Evolutionary conservation across 2,888 invertebrate genomes (phyloP), one percentile per base, ranked within the genome.

Genomic region (Siphonodentalium dalli): DNA sequence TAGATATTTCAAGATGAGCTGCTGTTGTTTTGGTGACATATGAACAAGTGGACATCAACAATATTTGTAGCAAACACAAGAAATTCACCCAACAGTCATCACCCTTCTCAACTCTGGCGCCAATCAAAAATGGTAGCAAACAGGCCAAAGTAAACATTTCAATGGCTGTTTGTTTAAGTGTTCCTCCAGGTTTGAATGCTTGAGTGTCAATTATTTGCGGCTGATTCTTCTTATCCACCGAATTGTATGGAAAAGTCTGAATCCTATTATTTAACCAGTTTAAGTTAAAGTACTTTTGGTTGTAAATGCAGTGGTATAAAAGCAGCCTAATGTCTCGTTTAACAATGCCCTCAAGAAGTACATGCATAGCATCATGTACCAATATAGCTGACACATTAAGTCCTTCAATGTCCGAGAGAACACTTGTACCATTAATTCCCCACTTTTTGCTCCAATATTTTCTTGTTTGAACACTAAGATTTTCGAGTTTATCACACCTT

Each of bases 321-420:
- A 50, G 9, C 6, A 44, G 20, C 21, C 34, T 24, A 11, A 49
- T 13, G 15, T 44, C 43, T 3, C 21, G 7, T 23, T 33, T 27
- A 24, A 33, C 37, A 6, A 45, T 21, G 7, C 58, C 54, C 39
- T 54, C 54, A 15, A 58, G 33, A 0, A 54, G 39, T 13, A 58
- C 38, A 21, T 58, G 58, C 58, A 58, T 58, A 5, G 49, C 44
- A 29, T 54, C 54, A 50, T 58, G 58, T 11, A 58, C 11, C 2
- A 58, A 34, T 27, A 46, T 50, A 38, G 50, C 40, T 15, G 58
- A 54, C 6, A 58, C 31, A 9, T 44, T 28, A 40, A 58, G 46
- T n/a, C 28, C 42, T 27, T 37, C 39, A 7, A 54, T 38, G 20
- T 42, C 21, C 2, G 8, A 18, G 8, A 54, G 42, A 35, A 48